Conservation (phyloP, 2,888 invertebrate genomes). For the Lithodes maja region DNA sequence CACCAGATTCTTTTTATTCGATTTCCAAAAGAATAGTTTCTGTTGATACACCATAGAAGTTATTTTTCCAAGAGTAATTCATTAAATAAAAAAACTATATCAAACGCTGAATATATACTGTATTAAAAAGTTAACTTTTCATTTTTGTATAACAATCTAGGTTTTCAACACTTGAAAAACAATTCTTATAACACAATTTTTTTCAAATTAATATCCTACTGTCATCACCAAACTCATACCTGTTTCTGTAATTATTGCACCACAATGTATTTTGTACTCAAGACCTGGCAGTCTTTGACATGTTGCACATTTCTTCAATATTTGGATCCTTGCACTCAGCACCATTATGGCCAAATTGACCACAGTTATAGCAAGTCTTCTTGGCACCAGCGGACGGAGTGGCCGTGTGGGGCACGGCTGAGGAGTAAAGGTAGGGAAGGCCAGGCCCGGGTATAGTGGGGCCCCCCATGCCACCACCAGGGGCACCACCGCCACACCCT, state of each 20-base stretch:
- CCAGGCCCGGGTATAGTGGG: conserved; percentile 57
- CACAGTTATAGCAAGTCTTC: conserved; percentile 91
- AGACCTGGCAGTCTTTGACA: conserved; percentile 61
- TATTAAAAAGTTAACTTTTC: too few relatives aligned
- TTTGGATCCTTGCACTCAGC: conserved; percentile 92
- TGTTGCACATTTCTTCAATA: conserved; percentile 90
- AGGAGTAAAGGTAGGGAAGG: conserved; percentile 73
- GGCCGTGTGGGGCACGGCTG: conserved; percentile 71
- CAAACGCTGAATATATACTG: too few relatives aligned
- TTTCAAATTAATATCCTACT: too few relatives aligned
- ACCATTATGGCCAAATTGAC: conserved; percentile 87
- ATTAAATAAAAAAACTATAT: too few relatives aligned
- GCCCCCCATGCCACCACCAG: conserved; percentile 45
- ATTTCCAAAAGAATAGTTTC: not conserved
- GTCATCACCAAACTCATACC: too few relatives aligned
- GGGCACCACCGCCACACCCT: conserved; percentile 50
- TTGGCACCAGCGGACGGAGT: conserved; percentile 74
- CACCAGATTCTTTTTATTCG: not conserved
- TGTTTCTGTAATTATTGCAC: conserved; percentile 48
- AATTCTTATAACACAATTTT: not conserved
- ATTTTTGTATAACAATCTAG: too few relatives aligned
- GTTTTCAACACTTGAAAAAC: not conserved
- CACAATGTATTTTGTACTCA: conserved; percentile 64
- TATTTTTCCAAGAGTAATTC: too few relatives aligned
- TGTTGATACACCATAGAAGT: too few relatives aligned